Evolutionary conservation across 2,797 vertebrate genomes (phyloP).

Genomic region (Thripadectes ignobilis): DNA sequence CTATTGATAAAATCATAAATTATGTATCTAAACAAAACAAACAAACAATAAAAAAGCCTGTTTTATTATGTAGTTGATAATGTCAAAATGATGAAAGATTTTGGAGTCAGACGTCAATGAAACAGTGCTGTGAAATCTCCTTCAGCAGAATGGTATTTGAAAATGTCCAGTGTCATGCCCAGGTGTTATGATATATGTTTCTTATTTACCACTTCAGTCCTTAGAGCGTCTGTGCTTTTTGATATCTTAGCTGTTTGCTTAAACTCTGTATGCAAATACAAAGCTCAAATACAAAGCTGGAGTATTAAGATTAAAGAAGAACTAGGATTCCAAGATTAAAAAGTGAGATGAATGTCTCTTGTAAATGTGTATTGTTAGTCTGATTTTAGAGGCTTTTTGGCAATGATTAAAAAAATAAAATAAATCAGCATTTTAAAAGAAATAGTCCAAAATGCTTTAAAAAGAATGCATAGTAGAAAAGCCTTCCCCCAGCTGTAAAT

Average conservation of each 20-base stretch:
- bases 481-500: neutral
- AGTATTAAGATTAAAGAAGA: slow-evolving; percentile 58
- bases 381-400: slow-evolving; percentile 16
- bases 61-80: slow-evolving; percentile 5
- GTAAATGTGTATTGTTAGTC: slow-evolving; percentile 12
- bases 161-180: neutral
- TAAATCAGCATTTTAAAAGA: neutral
- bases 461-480: neutral
- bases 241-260: slow-evolving; percentile 35
- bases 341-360: slow-evolving; percentile 32
- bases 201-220: slow-evolving; percentile 33
- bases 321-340: slow-evolving; percentile 37
- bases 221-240: slow-evolving; percentile 27
- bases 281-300: slow-evolving; percentile 26
- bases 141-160: neutral
- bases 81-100: slow-evolving; percentile 41
- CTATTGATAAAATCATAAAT: slow-evolving; percentile 59
- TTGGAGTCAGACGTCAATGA: slow-evolving; percentile 9
- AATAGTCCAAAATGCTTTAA: neutral
- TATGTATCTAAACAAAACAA: slow-evolving; percentile 36
- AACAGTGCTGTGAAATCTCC: neutral
- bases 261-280: slow-evolving; percentile 41
- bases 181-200: slow-evolving; percentile 15
- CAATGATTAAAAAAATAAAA: neutral
- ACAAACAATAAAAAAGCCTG: neutral